Base-by-base conservation (phyloP, 2,888 invertebrate genomes). In the Myathropa florea region DNA sequence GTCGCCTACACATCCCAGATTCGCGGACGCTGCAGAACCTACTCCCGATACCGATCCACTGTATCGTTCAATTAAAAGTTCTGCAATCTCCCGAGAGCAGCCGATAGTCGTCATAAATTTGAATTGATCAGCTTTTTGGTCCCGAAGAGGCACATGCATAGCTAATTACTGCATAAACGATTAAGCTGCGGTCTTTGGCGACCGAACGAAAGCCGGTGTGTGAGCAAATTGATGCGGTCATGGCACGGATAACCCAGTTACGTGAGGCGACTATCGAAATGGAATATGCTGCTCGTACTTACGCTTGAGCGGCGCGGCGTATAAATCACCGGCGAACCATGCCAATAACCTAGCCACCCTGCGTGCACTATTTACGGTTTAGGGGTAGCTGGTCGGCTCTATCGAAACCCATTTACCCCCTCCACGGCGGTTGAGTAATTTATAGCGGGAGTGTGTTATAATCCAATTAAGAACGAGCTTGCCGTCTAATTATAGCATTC, bases 241-340 rank as follows among this genome's bases (percentile, higher is more conserved):
- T 82, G 85, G 77, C 77, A 73, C 77, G 73, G 73, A 78, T 85
- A 82, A 78, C 77, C 81, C 64, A 85, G 68, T 82, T 85, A 85
- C 82, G 82, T 85, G 85, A 63, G 72, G 68, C 28, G 82, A 77
- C 77, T 85, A 77, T 72, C 61, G 73, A 81, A 71, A 76, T 81
- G 80, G 65, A 79, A 46, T 76, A 71, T 33, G n/a, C n/a, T n/a
- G n/a, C n/a, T n/a, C n/a, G n/a, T n/a, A 65, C 36, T 12, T 64
- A 24, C 59, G 14, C 21, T 24, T 26, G 57, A 57, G 46, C 46
- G 46, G 18, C 18, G 46, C 46, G 46, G 18, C 18, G 46, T 18
- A 46, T 46, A 46, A 46, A 46, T 4, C 46, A 12, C 24, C 24
- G 14, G 24, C 10, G n/a, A 26, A 26, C 57, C 23, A 57, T 57